Evolutionary conservation across 2,113 vertebrate genomes (phyloP).

Genomic region (Catharus fuscescens): DNA sequence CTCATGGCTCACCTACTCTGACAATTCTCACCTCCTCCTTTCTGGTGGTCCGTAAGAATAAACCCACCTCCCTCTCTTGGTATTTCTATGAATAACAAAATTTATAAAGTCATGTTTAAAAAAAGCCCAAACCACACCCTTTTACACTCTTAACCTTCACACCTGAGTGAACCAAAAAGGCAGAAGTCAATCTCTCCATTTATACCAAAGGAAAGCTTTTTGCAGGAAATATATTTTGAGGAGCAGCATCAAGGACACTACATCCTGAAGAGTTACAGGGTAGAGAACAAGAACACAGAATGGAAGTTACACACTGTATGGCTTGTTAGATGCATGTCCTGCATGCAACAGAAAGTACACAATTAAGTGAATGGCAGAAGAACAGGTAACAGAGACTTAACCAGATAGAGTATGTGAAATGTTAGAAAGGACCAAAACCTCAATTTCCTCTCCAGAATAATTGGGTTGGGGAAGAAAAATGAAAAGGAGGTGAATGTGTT

Average conservation of each 20-base stretch:
- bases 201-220: not conserved
- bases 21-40: not conserved
- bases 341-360: not conserved
- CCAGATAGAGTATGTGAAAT: not conserved
- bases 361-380: not conserved
- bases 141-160: not conserved
- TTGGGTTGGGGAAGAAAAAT: not conserved
- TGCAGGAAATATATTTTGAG: not conserved
- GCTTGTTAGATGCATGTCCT: conserved; percentile 3
- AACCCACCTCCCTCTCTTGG: not conserved
- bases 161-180: not conserved
- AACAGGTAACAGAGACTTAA: not conserved
- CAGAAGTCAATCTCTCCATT: not conserved
- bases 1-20: not conserved
- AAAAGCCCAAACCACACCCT: not conserved
- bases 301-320: not conserved
- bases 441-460: not conserved
- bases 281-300: not conserved
- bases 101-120: not conserved
- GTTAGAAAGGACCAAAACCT: not conserved
- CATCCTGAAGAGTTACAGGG: not conserved
- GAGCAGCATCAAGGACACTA: not conserved
- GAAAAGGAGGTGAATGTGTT: not conserved
- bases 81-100: not conserved
- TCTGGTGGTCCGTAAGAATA: not conserved